Evolutionary conservation across 2,797 vertebrate genomes (phyloP).

Genomic region (Enteromius radiatus): DNA sequence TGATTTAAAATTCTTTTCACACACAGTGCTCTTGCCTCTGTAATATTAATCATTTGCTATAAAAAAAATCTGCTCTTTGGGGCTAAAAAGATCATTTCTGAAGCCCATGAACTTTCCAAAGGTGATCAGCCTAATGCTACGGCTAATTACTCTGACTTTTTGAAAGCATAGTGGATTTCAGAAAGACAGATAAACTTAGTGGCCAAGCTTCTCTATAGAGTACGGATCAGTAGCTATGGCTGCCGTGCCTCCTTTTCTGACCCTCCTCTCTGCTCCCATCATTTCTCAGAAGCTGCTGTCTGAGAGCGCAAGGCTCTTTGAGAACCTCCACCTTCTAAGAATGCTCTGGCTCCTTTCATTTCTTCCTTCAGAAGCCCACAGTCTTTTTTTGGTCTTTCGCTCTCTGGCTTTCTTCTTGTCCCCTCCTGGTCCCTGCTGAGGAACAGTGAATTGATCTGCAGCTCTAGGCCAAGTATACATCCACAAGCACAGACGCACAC

Average conservation of each 20-base stretch:
- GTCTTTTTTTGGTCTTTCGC: constrained; percentile 9
- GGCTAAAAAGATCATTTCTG: neutral
- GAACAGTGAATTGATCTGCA: constrained; percentile 55
- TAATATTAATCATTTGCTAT: neutral
- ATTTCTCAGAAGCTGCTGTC: constrained; percentile 40
- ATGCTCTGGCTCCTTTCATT: constrained; percentile 47
- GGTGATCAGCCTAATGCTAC: neutral
- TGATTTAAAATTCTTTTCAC: neutral
- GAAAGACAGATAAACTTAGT: constrained; percentile 29
- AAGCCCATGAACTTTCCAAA: neutral
- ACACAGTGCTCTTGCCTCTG: neutral
- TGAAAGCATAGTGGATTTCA: constrained; percentile 12
- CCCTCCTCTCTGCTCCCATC: constrained; percentile 41
- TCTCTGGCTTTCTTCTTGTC: constrained; percentile 24
- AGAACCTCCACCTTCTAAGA: constrained; percentile 52
- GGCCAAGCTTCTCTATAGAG: constrained; percentile 19
- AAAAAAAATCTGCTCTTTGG: neutral
- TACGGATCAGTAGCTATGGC: constrained; percentile 38
- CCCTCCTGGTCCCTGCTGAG: constrained; percentile 49
- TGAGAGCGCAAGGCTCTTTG: constrained; percentile 39
- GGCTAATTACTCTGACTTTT: neutral
- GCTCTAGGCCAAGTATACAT: constrained; percentile 56
- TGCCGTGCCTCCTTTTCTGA: constrained; percentile 25
- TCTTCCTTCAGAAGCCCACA: constrained; percentile 51
- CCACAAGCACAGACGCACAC: constrained; percentile 41